A percentile compares a stretch with the other conserved stretches of the same genome.
Evolutionary conservation across 2,113 vertebrate genomes (phyloP).

Genomic region (Dermatemys mawii): DNA sequence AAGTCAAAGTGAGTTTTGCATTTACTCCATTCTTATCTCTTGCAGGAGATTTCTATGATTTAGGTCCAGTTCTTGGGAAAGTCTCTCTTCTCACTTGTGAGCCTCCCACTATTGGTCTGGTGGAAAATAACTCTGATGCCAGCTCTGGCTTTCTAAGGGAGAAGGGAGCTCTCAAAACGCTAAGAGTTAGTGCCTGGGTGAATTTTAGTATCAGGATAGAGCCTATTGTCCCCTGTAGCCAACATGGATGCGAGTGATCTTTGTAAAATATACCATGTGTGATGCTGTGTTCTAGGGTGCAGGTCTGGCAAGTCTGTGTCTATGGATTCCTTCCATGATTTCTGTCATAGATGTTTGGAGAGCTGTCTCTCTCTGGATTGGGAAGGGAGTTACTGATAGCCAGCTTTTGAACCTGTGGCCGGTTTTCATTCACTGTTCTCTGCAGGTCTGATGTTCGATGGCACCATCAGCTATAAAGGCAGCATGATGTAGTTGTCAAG

Average conservation of each 20-base stretch:
- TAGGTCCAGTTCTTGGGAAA: background rate
- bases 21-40: background rate
- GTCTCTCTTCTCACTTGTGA: background rate
- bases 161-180: background rate
- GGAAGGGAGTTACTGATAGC: background rate
- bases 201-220: background rate
- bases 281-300: background rate
- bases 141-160: background rate
- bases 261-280: background rate
- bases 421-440: background rate
- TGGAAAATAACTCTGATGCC: background rate
- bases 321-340: background rate
- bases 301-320: background rate
- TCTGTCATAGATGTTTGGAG: background rate
- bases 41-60: background rate
- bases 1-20: background rate
- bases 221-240: background rate
- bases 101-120: background rate
- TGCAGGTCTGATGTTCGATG: accelerated
- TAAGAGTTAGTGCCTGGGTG: background rate
- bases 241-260: background rate
- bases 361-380: accelerated
- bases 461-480: background rate
- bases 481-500: background rate
- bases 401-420: accelerated